Evolutionary conservation across 2,113 vertebrate genomes (phyloP).

Genomic region (Circaetus cinerascens): DNA sequence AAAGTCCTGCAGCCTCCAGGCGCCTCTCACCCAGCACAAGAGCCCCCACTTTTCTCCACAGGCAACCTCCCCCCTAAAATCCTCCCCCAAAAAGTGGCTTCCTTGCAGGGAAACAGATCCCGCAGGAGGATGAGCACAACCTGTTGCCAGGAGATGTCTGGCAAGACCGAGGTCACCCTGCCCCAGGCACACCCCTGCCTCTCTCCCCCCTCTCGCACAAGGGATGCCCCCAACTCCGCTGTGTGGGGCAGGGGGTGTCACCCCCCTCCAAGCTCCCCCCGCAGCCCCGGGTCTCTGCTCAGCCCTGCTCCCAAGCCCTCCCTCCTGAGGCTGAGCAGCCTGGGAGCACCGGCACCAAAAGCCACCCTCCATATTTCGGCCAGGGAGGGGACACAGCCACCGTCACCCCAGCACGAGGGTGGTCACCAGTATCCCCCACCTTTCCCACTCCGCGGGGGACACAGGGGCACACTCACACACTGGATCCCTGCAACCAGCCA

Average conservation of each 20-base stretch:
- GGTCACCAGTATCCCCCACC: not conserved
- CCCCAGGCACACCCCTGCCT: not conserved
- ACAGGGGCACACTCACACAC: not conserved
- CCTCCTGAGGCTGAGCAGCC: not conserved
- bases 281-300: not conserved
- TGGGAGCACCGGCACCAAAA: not conserved
- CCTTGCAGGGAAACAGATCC: not conserved
- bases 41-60: not conserved
- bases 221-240: not conserved
- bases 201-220: not conserved
- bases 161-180: accelerated
- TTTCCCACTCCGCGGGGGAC: not conserved
- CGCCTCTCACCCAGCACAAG: not conserved
- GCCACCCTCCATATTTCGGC: not conserved
- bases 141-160: not conserved
- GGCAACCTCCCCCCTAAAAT: too few relatives aligned
- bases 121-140: accelerated
- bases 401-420: accelerated
- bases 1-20: not conserved
- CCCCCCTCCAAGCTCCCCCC: not conserved
- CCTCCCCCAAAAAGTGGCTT: not conserved
- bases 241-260: not conserved
- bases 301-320: not conserved
- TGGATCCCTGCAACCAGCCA: not conserved
- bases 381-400: too few relatives aligned